Evolutionary conservation across 2,113 vertebrate species (phyloP), one percentile per base, ranked within the genome.

Genomic region (Carollia perspicillata): DNA sequence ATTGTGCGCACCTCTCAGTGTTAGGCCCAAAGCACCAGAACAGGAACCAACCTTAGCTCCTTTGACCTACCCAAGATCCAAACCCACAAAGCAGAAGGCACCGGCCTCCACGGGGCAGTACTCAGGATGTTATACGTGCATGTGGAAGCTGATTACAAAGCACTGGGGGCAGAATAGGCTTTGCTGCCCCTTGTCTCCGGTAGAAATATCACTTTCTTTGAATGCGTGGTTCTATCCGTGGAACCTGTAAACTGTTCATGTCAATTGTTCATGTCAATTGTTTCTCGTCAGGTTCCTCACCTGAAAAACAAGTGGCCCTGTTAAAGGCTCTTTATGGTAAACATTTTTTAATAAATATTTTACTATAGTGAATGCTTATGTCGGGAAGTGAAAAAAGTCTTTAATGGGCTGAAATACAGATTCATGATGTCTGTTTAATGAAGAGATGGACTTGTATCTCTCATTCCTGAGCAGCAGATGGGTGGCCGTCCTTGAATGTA

Each of bases 301-400:
- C 2, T 68, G 47, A 90, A 93, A 97, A 98, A 72, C 22, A 95
- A 49, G 28, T 91, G 17, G 95, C 96, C 88, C 97, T 97, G 97
- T 97, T 97, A 95, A 97, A 97, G 90, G 92, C 94, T 95, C 89
- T 97, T 95, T 92, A 97, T 97, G 96, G 93, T 97, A 97, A 97
- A 97, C 79, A 93, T 84, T 96, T 96, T 94, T 89, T 96, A 93
- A 94, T 93, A 75, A 87, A 92, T 97, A 77, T 90, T 97, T 94
- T 90, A 65, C 77, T 85, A 26, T 66, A 86, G 33, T 86, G 85
- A 96, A 84, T 85, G 72, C 51, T 86, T 53, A 66, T 66, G 5
- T 83, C 89, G 63, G 44, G 93, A 91, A 92, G 42, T 65, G 37
- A 69, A 71, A 35, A 77, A 72, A 33, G 58, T 60, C 42, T 75